Evolutionary conservation across 2,113 vertebrate genomes (phyloP).

Genomic region (Lycocorax pyrrhopterus): DNA sequence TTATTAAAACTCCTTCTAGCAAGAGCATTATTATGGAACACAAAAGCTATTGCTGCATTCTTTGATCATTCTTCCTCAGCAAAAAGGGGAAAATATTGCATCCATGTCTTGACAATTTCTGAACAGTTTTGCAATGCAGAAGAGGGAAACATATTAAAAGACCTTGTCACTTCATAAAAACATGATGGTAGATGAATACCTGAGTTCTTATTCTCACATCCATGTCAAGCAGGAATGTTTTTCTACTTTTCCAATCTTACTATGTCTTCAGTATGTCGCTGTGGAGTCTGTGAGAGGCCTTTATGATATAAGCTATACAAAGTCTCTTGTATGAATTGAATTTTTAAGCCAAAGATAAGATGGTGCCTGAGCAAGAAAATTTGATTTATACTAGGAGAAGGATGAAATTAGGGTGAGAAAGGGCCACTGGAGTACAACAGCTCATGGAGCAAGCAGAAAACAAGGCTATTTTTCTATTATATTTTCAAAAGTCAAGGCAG

Average conservation of each 20-base stretch:
- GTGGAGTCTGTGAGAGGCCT: not conserved
- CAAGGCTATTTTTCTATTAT: not conserved
- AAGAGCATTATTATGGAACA: not conserved
- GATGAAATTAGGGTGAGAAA: constrained; percentile 15
- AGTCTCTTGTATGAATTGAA: not conserved
- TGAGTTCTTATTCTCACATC: not conserved
- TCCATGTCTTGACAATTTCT: not conserved
- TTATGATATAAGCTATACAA: not conserved
- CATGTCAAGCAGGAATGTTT: not conserved
- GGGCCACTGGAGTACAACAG: not conserved
- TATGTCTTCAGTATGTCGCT: not conserved
- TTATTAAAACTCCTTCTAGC: not conserved
- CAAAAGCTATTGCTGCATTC: not conserved
- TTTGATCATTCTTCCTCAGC: not conserved
- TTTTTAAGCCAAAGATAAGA: not conserved
- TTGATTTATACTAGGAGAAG: not conserved
- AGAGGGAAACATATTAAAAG: not conserved
- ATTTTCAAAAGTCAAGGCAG: not conserved
- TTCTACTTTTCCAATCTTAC: not conserved
- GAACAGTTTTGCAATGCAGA: not conserved
- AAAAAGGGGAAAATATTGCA: not conserved
- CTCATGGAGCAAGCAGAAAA: not conserved
- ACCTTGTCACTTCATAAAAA: not conserved
- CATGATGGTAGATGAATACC: not conserved
- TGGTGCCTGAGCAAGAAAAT: not conserved